A percentile compares a stretch with the other conserved stretches of the same genome.
These are phyloP conservation scores for Diadegma fenestrale DNA, from an alignment of 2,888 invertebrate genomes.

Conservation along the genomic window DNA sequence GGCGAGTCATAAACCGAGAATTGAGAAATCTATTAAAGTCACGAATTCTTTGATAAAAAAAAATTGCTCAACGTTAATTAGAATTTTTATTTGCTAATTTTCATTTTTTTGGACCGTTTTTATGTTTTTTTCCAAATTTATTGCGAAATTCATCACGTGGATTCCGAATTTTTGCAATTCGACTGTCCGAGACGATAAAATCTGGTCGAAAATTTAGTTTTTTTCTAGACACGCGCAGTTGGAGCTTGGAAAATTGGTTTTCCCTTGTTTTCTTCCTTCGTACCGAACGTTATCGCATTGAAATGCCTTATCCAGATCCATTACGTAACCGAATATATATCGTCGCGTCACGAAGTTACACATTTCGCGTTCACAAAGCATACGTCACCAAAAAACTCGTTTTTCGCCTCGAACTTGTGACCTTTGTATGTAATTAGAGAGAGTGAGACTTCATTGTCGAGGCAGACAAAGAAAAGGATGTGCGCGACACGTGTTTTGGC, in stretches of 20 bases:
- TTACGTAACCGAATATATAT: constrained; percentile 5
- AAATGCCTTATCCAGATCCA: background rate
- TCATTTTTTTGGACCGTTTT: background rate
- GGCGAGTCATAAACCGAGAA: background rate
- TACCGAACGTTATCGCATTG: constrained; percentile 16
- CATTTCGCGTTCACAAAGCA: constrained; percentile 12
- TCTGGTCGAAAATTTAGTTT: background rate
- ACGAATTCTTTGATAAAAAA: too few species aligned
- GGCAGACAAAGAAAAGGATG: constrained; percentile 1
- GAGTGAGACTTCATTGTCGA: background rate
- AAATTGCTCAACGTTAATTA: too few species aligned
- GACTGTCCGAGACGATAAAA: background rate
- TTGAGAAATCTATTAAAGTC: too few species aligned
- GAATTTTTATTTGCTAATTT: background rate
- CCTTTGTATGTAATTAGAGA: constrained; percentile 32
- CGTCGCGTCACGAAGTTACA: background rate
- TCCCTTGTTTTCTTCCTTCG: constrained; percentile 4
- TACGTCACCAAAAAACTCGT: constrained; percentile 11
- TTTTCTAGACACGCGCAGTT: background rate
- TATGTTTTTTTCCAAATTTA: background rate
- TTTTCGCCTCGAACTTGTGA: constrained; percentile 39
- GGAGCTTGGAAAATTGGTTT: background rate
- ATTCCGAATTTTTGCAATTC: background rate
- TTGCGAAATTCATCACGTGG: background rate
- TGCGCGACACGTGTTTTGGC: constrained; percentile 58